A percentile compares a stretch with the other conserved stretches of the same genome.
Conservation (phyloP, 2,888 invertebrate species). For the Acleris laterana region DNA sequence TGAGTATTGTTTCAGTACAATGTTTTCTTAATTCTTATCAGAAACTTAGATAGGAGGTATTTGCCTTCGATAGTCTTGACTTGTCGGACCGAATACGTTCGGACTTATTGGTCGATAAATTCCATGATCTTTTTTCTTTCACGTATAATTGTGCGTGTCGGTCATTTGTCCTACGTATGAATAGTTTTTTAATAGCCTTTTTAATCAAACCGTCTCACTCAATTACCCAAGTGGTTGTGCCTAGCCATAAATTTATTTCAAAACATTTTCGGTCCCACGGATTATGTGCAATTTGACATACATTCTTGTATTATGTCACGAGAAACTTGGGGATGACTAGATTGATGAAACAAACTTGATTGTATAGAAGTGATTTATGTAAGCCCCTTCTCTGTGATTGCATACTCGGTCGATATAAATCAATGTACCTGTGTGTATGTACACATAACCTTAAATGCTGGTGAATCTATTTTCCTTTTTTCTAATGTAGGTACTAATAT, state of each 20-base stretch:
- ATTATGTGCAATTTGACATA: constrained; percentile 58
- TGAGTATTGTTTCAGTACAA: constrained; percentile 86
- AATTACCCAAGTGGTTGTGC: constrained; percentile 40
- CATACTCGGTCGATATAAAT: constrained; percentile 9
- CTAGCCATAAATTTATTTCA: constrained; percentile 30
- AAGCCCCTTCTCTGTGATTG: constrained; percentile 23
- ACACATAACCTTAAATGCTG: constrained; percentile 19
- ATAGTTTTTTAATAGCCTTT: constrained; percentile 41
- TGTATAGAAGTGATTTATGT: constrained; percentile 31
- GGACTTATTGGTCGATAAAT: constrained; percentile 61
- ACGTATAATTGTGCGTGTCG: constrained; percentile 33
- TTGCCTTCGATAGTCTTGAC: constrained; percentile 33
- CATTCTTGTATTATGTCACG: constrained; percentile 70
- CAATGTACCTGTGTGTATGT: constrained; percentile 9
- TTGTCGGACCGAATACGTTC: constrained; percentile 36
- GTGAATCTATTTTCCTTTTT: constrained; percentile 2
- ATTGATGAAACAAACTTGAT: constrained; percentile 35
- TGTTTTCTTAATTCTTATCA: constrained; percentile 38
- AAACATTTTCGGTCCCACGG: constrained; percentile 43
- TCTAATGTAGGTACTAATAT: neutral
- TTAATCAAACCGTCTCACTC: constrained; percentile 40
- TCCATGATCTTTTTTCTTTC: constrained; percentile 47
- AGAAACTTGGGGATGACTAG: constrained; percentile 27
- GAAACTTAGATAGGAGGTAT: constrained; percentile 34
- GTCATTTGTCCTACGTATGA: constrained; percentile 5